These are phyloP conservation scores for Microtus montanus DNA, from an alignment of 2,113 vertebrate species.

Conservation along the genomic window DNA sequence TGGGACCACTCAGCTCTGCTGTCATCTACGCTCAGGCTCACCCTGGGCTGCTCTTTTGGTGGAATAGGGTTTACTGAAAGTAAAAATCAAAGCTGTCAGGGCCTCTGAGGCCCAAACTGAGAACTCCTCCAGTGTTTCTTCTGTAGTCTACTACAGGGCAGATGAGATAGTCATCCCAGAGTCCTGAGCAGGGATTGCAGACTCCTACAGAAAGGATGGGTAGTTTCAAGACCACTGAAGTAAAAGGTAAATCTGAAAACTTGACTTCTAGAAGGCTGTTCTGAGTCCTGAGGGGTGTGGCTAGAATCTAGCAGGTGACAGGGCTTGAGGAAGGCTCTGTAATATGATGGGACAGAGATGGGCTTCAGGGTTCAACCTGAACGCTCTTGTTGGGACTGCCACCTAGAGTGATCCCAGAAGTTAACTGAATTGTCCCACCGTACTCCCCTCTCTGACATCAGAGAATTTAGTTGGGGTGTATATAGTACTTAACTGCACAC, in stretches of 20 bases:
- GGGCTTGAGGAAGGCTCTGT: not conserved
- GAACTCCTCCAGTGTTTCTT: constrained; percentile 8
- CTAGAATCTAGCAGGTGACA: not conserved
- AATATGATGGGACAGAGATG: not conserved
- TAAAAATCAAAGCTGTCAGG: not conserved
- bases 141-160: not conserved
- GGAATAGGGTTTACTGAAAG: not conserved
- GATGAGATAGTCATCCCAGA: not conserved
- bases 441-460: not conserved
- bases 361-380: not conserved
- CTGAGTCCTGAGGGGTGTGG: not conserved
- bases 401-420: not conserved
- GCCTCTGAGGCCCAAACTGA: not conserved
- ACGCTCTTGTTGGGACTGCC: not conserved
- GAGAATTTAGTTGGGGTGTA: not conserved
- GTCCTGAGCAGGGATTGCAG: not conserved
- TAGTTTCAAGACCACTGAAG: constrained; percentile 27
- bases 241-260: not conserved
- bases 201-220: not conserved
- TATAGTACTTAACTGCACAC: not conserved
- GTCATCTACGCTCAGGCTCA: not conserved
- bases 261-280: not conserved
- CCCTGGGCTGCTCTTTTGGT: not conserved
- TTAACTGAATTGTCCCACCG: not conserved
- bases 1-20: not conserved